phyloP scores from a whole-genome alignment of 2,113 vertebrate genomes.

The Odontesthes bonariensis region DNA sequence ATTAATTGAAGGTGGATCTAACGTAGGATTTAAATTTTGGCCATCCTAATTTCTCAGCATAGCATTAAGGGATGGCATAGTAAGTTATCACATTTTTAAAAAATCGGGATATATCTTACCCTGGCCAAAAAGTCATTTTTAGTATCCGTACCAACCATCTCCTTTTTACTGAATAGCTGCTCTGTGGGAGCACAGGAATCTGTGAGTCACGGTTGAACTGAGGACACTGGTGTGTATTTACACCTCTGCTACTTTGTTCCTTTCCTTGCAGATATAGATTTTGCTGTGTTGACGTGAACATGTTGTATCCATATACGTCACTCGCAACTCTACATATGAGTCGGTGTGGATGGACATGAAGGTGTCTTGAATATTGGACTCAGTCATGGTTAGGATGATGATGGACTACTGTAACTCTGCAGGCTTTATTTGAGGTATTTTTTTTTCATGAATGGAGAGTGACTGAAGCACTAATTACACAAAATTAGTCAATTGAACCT shows the following conservation, averaged over 20 bases:
- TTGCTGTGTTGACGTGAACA: constrained; percentile 13
- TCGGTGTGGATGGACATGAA: background rate
- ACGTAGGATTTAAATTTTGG: too few species aligned
- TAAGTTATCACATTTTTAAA: background rate
- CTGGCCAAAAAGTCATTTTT: constrained; percentile 3
- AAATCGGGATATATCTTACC: background rate
- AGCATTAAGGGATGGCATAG: background rate
- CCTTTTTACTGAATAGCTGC: constrained; percentile 56
- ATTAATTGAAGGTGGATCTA: too few species aligned
- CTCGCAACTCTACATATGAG: constrained; percentile 11
- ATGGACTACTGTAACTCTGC: background rate
- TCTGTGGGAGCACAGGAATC: constrained; percentile 41
- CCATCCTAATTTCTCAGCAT: too few species aligned
- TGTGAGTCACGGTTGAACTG: constrained; percentile 72
- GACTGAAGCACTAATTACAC: background rate
- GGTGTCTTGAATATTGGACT: background rate
- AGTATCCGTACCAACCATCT: constrained; percentile 51
- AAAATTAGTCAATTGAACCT: constrained; percentile 15
- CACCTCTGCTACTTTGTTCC: constrained; percentile 1
- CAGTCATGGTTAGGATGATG: background rate
- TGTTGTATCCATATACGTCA: constrained; percentile 12
- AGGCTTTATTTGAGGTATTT: background rate
- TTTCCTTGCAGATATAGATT: constrained; percentile 39
- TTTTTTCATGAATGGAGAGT: constrained; percentile 11
- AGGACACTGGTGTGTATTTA: constrained; percentile 45